A percentile compares a stretch with the other conserved stretches of the same genome.
Evolutionary conservation across 2,797 vertebrate species (phyloP).

Genomic region (Macroramphosus scolopax): DNA sequence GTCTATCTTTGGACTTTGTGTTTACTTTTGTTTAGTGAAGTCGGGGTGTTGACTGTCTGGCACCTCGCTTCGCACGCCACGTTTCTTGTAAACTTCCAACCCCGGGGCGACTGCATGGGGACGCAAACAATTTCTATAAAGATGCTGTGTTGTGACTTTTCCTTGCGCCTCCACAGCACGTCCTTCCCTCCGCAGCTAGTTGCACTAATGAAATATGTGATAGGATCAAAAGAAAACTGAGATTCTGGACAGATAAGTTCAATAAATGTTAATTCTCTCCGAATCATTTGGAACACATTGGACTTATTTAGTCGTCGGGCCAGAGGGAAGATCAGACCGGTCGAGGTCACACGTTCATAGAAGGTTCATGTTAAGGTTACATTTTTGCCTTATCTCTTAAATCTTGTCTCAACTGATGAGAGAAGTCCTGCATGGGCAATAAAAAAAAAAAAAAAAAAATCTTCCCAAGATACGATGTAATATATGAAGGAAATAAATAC

Average conservation of each 20-base stretch:
- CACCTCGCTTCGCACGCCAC: slow-evolving; percentile 27
- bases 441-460: slow-evolving; percentile 30
- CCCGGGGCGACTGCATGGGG: neutral
- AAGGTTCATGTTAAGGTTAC: slow-evolving; percentile 78
- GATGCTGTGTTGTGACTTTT: slow-evolving; percentile 9
- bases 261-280: slow-evolving; percentile 70
- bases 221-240: slow-evolving; percentile 76
- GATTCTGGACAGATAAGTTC: slow-evolving; percentile 66
- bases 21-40: slow-evolving; percentile 58
- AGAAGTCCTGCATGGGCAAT: slow-evolving; percentile 58
- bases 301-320: slow-evolving; percentile 71
- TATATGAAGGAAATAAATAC: slow-evolving; percentile 55
- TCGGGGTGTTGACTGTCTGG: slow-evolving; percentile 45
- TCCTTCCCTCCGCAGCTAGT: slow-evolving; percentile 42
- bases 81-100: slow-evolving; percentile 30
- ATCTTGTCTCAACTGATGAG: slow-evolving; percentile 72
- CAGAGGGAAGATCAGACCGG: slow-evolving; percentile 58
- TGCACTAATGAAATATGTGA: slow-evolving; percentile 72
- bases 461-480: slow-evolving; percentile 37
- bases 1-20: slow-evolving; percentile 59
- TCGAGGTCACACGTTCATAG: slow-evolving; percentile 64
- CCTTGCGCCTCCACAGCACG: slow-evolving; percentile 7
- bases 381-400: slow-evolving; percentile 75
- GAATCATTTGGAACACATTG: slow-evolving; percentile 69
- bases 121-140: slow-evolving; percentile 9